Evolutionary conservation across 2,797 vertebrate genomes (phyloP), one percentile per base, ranked within the genome.

Genomic region (Enteromius afrohamiltoni): DNA sequence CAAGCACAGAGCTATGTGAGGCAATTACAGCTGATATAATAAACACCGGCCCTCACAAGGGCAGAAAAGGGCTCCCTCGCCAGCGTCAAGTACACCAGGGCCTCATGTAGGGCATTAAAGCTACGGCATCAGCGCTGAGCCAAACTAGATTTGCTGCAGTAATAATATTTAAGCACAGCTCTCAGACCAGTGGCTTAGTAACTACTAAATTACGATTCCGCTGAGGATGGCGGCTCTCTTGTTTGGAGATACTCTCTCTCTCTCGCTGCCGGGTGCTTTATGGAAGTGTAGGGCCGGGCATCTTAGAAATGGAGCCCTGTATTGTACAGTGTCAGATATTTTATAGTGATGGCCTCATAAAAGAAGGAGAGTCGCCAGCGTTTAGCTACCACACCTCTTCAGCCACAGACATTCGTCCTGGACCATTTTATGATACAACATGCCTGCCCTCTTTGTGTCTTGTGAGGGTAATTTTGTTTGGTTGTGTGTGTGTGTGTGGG

Each of bases 81-180:
- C 83, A 67, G 75, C 77, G 13, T 37, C 45, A 82, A 53, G 68
- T 69, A 77, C 47, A 82, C 77, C 83, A 74, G 64, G 75, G 75
- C 85, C 79, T 55, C 51, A 51, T 83, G 85, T 83, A 83, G 86
- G 85, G 83, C 84, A 85, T 85, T 87, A 87, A 83, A 86, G 82
- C 77, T 31, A 83, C 42, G 80, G 71, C 62, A 81, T 79, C 73
- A 80, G 84, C 37, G 40, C 74, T 80, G 45, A 79, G 80, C 62
- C 65, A 85, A 83, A 82, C 87, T 81, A 85, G 73, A 88, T 87
- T 86, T 85, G 77, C 84, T 34, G 71, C 81, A 75, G 84, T 89
- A 87, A 89, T 89, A 87, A 90, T 86, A 87, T 89, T 88, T 85
- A 88, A 85, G 83, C 85, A 77, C 62, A 87, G 77, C 77, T 73